Conservation (phyloP, 2,888 invertebrate species). For the Eumerus sabulonum region DNA sequence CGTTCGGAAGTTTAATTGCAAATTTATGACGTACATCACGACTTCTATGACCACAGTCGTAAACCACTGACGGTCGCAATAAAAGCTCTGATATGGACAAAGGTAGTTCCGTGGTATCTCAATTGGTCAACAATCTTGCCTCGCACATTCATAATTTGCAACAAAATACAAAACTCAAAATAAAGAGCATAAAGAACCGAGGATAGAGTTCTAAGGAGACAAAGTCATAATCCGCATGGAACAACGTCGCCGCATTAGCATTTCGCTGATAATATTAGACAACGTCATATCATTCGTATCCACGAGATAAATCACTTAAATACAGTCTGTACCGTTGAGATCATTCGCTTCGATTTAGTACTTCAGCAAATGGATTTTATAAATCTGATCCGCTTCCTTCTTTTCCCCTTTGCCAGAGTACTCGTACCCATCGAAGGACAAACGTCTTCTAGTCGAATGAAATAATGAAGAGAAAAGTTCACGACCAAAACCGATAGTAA, state of each 20-base stretch:
- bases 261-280: conserved; percentile 3
- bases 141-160: neutral
- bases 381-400: conserved; percentile 4
- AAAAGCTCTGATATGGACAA: neutral
- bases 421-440: conserved; percentile 8
- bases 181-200: neutral
- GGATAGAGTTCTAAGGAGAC: too few relatives aligned
- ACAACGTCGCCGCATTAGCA: too few relatives aligned
- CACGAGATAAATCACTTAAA: conserved; percentile 41
- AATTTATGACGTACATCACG: conserved; percentile 24
- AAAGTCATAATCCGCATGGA: too few relatives aligned
- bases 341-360: conserved; percentile 5
- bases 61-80: conserved; percentile 5
- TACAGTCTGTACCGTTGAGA: conserved; percentile 43
- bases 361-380: conserved; percentile 14
- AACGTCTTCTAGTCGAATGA: conserved; percentile 46
- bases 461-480: conserved; percentile 32
- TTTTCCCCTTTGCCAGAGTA: too few relatives aligned
- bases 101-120: neutral
- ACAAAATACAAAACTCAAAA: neutral
- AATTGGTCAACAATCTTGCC: neutral
- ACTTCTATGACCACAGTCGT: conserved; percentile 4
- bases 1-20: conserved; percentile 48
- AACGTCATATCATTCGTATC: conserved; percentile 16
- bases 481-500: conserved; percentile 1